phyloP scores from a whole-genome alignment of 2,113 vertebrate species.

The Chamaea fasciata region DNA sequence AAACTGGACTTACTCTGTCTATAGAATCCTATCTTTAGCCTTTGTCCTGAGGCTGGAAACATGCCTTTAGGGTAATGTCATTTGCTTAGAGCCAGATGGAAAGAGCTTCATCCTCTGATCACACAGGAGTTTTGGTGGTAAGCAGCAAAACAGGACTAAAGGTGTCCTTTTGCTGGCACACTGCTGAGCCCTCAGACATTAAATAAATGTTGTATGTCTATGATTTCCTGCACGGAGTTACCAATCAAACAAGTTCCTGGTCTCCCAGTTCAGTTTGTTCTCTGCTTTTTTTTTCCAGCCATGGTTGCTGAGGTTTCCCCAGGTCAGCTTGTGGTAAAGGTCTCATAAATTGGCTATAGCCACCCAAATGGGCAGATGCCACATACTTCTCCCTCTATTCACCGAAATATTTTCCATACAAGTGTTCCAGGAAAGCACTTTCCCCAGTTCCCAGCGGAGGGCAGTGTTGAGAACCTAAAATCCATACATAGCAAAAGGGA shows the following conservation, averaged over 20 bases:
- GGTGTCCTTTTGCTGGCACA: not conserved
- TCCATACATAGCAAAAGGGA: accelerated
- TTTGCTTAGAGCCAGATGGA: not conserved
- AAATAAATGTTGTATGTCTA: not conserved
- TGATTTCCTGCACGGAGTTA: not conserved
- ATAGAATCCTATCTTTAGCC: not conserved
- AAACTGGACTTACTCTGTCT: not conserved
- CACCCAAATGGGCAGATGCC: not conserved
- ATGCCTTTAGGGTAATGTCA: not conserved
- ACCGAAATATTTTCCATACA: not conserved
- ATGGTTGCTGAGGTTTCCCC: not conserved
- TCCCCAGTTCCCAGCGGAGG: not conserved
- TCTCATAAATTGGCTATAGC: not conserved
- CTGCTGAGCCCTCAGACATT: not conserved
- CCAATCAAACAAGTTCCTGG: not conserved
- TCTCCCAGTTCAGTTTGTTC: not conserved
- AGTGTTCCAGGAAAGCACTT: not conserved
- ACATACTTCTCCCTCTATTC: not conserved
- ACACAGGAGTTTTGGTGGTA: not conserved
- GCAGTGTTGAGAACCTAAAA: not conserved
- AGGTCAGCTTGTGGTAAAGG: not conserved
- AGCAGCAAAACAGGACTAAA: not conserved
- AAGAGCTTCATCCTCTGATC: not conserved
- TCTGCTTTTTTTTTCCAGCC: not conserved
- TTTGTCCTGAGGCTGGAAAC: not conserved